Base-by-base conservation (phyloP, 1,140 invertebrate genomes). In the Bombus sibiricus region DNA sequence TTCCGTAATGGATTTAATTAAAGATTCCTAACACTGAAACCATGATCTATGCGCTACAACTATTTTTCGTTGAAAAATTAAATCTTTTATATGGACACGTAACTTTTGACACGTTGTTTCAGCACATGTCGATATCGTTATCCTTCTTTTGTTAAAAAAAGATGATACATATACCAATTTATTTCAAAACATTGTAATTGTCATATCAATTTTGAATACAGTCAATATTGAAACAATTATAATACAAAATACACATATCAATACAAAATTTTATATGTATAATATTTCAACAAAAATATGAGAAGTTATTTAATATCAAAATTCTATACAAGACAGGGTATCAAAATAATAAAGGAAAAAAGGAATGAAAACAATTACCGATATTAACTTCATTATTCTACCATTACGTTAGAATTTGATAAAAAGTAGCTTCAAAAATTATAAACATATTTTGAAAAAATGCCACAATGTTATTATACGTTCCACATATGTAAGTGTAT, bases 1-100 rank as follows among this genome's bases (percentile, higher is more conserved):
- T 37, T 57, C 15, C 28, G 5, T n/a, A 62, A 77, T 62, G 15
- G 13, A 22, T 64, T 77, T 77, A 77, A 77, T 77, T 64, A 77
- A 77, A 41, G 62, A 57, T 77, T 62, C 5, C 28, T 62, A 32
- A 15, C 12, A 64, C 57, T 10, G 13, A 77, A 62, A 77, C 18
- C 18, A 15, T 28, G 13, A 22, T 25, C 57, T 77, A 64, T 2
- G 37, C 28, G 18, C 12, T 39, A 32, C 75, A n/a, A 77, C 75
- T 34, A 25, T 37, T 41, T 77, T 77, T 64, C 25, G 62, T 62
- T 62, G 28, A 8, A 18, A 62, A 41, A 77, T 77, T 77, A 77
- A 62, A 77, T 77, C 41, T 59, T 62, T 62, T 13, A 32, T 15
- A n/a, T 0, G 37, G 9, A 3, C 28, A 12, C 9, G 34, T n/a